Evolutionary conservation across 2,888 invertebrate genomes (phyloP), one percentile per base, ranked within the genome.

Genomic region (Harpalus rubripes): DNA sequence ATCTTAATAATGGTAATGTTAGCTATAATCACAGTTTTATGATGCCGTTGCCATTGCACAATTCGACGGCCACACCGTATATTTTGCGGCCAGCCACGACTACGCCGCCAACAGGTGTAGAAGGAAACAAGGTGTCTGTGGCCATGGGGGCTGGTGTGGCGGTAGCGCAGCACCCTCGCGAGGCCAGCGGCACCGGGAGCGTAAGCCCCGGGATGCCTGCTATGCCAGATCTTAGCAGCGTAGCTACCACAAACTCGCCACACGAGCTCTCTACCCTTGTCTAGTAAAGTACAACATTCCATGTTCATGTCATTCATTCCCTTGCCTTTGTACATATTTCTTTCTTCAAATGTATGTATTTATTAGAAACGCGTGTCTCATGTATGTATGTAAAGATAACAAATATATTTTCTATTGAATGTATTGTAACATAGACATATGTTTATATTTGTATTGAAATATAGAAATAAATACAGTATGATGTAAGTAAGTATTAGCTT

Each of bases 201-300:
- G 93, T 94, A 8, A 94, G 94, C 89, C 94, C 94, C 0, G 94
- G 94, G 5, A 91, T 94, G 88, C 94, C 94, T 15, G 92, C 93
- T 16, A 92, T 92, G 7, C 88, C 86, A 90, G 92, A 89, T 90
- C 93, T 94, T 88, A 95, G 94, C 88, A 94, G 94, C 88, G 94
- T 94, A n/a, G 93, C 93, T 85, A 94, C 93, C 15, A 93, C 93
- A 12, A 93, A 93, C 88, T 94, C 94, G 68, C 93, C 94, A 59
- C 95, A 95, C 87, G 95, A 95, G 90, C 91, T 95, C 78, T 95
- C 95, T 41, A 95, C 95, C n/a, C 92, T 95, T 88, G 95, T 95
- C 83, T 95, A 79, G 41, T 6, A 32, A 32, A 32, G 32, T 74
- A 59, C 68, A 68, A 68, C 26, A 15, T 68, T 39, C 44, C 26